phyloP scores from a whole-genome alignment of 92 coral and sea anemone genomes.

The Diadumene lineata region DNA sequence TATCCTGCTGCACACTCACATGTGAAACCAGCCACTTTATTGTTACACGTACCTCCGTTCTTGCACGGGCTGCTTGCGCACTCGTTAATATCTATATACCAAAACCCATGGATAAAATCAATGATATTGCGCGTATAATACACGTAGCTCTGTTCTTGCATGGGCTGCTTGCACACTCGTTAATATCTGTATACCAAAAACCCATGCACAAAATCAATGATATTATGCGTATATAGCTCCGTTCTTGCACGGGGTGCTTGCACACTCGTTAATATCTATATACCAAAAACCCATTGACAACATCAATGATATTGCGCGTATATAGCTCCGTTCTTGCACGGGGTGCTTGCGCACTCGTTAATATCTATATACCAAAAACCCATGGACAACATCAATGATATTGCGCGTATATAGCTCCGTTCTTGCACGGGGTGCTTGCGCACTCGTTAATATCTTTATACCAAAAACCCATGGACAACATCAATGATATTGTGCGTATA shows the following conservation, averaged over 20 bases:
- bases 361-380: no score
- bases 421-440: no score
- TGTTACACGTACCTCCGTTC: conserved; percentile 14
- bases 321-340: no score
- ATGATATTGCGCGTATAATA: background rate
- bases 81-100: background rate
- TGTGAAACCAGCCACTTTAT: background rate
- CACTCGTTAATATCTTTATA: no score
- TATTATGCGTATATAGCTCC: background rate
- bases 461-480: no score
- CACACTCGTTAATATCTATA: background rate
- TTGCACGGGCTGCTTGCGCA: conserved; percentile 7
- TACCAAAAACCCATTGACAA: no score
- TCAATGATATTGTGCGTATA: no score
- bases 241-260: background rate
- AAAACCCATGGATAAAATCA: background rate
- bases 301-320: no score
- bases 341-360: no score
- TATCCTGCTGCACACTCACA: conserved; percentile 2
- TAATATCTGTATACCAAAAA: background rate
- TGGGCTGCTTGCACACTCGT: background rate
- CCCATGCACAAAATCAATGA: background rate
- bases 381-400: no score
- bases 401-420: no score
- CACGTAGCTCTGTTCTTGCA: background rate